Evolutionary conservation across 2,113 vertebrate species (phyloP), one percentile per base, ranked within the genome.

Genomic region (Agelaius phoeniceus): DNA sequence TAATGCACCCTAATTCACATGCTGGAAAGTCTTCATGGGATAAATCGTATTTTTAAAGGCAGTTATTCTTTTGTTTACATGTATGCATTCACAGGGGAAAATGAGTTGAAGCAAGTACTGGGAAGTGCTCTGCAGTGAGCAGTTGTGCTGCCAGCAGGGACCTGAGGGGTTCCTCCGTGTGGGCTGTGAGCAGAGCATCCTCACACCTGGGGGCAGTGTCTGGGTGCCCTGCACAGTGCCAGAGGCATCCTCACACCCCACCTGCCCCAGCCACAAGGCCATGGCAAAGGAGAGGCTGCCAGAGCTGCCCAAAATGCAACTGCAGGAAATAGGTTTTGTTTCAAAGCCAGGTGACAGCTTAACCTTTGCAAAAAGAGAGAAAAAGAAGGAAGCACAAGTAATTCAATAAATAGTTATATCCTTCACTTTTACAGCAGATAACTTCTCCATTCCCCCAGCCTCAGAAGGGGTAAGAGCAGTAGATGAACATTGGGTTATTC

Each of bases 1-100:
- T 96, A 97, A 95, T 85, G 94, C 88, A 83, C 84, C 89, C 84
- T 94, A 97, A 95, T 95, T 95, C 87, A 90, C 90, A 79, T 75
- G 85, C 74, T 89, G 95, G 77, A 95, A 82, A 93, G 83, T 49
- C 86, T 95, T 89, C 85, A 89, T 72, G 78, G 95, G 74, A 95
- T 78, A 89, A 71, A 97, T 95, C 24, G 17, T 89, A 44, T 80
- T 96, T 81, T 97, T 92, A 96, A 96, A 71, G 77, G 94, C 54
- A 94, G 77, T 94, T 96, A 95, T 89, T 95, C 18, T 93, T 97
- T 89, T 92, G 71, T 91, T 89, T 87, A 66, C 86, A 71, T 83
- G 63, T 68, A 35, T 85, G 65, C 43, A 92, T 83, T 90, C 59
- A 93, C 62, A 73, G 89, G 79, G 51, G 51, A 80, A 75, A 78